Percentiles rank a stretch among this genome's conserved stretches.
Evolutionary conservation across 1,140 invertebrate genomes (phyloP).

Genomic region (Ips nitidus): DNA sequence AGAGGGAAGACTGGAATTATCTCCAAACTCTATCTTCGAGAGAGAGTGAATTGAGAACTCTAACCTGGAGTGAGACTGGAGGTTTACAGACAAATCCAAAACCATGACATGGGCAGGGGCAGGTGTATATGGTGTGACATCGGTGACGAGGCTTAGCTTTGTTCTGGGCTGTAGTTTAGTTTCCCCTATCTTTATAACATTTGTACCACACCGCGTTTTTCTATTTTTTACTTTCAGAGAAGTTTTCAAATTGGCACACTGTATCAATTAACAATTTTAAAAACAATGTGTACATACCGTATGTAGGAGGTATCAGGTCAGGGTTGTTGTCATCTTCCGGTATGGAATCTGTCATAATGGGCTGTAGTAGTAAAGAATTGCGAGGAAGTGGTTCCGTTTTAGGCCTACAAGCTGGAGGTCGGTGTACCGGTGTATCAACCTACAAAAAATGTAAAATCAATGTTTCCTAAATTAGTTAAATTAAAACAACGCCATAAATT

Average conservation of each 20-base stretch:
- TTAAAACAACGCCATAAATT: not conserved
- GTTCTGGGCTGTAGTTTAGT: not conserved
- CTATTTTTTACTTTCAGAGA: not conserved
- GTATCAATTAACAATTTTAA: not conserved
- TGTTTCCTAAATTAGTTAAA: constrained; percentile 7
- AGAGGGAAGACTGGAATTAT: no score
- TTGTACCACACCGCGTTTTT: not conserved
- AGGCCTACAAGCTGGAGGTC: constrained; percentile 43
- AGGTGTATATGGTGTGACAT: no score
- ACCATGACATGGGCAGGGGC: no score
- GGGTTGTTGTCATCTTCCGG: constrained; percentile 51
- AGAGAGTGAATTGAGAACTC: no score
- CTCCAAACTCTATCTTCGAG: no score
- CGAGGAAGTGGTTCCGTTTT: constrained; percentile 45
- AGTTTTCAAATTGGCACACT: not conserved
- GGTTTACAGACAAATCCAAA: no score
- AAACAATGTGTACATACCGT: constrained; percentile 40
- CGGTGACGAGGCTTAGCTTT: not conserved
- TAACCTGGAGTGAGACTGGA: no score
- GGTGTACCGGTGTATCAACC: constrained; percentile 48
- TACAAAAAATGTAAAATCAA: constrained; percentile 19
- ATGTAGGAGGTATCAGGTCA: constrained; percentile 50
- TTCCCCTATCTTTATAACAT: not conserved
- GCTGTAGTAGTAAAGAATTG: constrained; percentile 43
- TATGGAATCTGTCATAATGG: constrained; percentile 43